A percentile compares a stretch with the other conserved stretches of the same genome.
These are phyloP conservation scores for Drosophila pseudoobscura DNA, from an alignment of 1,140 invertebrate genomes.

Conservation along the genomic window DNA sequence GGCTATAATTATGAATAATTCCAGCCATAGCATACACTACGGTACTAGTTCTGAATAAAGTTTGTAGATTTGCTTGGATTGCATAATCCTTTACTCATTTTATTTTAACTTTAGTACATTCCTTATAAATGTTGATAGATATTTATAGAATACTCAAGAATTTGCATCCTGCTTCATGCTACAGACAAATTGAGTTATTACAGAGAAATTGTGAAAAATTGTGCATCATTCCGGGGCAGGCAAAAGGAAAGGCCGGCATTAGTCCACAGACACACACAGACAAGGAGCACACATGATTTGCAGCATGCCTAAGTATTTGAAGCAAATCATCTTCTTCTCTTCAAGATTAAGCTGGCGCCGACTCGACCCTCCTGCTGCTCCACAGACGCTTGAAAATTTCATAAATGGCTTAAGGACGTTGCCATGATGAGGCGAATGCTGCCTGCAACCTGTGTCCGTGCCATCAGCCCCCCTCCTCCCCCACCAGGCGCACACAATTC, in stretches of 20 bases:
- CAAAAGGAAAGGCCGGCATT: conserved; percentile 16
- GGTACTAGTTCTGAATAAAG: too few species aligned
- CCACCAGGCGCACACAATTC: conserved; percentile 5
- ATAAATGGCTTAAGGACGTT: conserved; percentile 56
- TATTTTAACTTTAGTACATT: background rate
- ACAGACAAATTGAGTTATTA: conserved; percentile 37
- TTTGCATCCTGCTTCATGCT: background rate
- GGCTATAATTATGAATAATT: too few species aligned
- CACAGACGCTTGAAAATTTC: conserved; percentile 49
- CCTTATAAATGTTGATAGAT: background rate
- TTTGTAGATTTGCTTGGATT: background rate
- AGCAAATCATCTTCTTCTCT: conserved; percentile 46
- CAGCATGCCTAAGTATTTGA: conserved; percentile 30
- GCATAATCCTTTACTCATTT: background rate
- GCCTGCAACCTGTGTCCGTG: conserved; percentile 34
- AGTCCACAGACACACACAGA: conserved; percentile 8
- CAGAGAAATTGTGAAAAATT: conserved; percentile 28
- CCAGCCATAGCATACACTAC: too few species aligned
- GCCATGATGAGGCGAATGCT: conserved; percentile 22
- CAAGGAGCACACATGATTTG: conserved; percentile 39
- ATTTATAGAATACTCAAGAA: background rate
- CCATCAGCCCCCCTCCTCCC: background rate
- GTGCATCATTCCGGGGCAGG: conserved; percentile 30
- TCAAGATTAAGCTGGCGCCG: conserved; percentile 27
- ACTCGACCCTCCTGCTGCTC: conserved; percentile 1